phyloP scores from a whole-genome alignment of 2,797 vertebrate species.

The Gallinago stenura region DNA sequence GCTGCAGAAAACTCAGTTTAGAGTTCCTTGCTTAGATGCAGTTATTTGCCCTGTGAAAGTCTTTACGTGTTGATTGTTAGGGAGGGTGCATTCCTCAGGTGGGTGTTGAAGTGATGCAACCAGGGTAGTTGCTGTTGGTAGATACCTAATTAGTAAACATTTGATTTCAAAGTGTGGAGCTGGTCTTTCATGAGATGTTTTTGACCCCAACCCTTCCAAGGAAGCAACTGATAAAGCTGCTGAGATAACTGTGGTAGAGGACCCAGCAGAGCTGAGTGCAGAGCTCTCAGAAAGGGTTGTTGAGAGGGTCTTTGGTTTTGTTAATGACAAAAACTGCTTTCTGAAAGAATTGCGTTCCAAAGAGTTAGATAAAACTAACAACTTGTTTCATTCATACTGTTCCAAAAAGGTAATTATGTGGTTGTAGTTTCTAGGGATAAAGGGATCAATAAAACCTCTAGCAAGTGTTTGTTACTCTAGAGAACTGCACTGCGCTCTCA shows the following conservation, averaged over 20 bases:
- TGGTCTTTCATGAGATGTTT: background rate
- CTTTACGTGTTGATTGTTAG: background rate
- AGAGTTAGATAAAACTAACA: background rate
- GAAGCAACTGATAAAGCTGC: background rate
- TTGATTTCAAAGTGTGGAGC: background rate
- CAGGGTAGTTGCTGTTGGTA: background rate
- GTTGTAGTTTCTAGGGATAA: background rate
- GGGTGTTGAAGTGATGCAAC: background rate
- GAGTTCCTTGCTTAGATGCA: background rate
- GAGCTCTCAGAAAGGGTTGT: background rate
- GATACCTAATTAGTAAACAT: background rate
- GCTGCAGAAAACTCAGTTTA: background rate
- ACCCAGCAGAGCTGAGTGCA: background rate
- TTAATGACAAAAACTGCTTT: background rate
- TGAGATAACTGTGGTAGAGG: background rate
- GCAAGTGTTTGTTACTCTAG: background rate
- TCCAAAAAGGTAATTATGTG: background rate
- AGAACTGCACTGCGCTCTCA: background rate
- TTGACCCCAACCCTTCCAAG: background rate
- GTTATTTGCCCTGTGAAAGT: background rate
- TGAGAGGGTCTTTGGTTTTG: background rate
- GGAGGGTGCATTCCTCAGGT: background rate
- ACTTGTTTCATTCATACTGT: background rate
- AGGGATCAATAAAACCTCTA: background rate
- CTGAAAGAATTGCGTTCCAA: background rate